Evolutionary conservation across 2,113 vertebrate species (phyloP), one percentile per base, ranked within the genome.

Genomic region (Vimba vimba): DNA sequence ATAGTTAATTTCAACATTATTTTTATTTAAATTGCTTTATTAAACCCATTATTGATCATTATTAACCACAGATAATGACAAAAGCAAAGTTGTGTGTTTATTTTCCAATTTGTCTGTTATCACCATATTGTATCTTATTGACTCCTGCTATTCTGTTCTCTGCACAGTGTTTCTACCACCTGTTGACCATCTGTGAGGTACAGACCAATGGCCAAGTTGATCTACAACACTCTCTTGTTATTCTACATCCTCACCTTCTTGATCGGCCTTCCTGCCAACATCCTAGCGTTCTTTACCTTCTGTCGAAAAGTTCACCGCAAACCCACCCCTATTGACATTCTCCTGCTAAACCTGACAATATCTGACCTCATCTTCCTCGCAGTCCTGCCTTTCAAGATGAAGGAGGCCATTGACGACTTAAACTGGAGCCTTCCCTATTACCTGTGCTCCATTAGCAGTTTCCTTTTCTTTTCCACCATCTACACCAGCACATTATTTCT

Each of bases 401-500:
- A 93, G 0, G 96, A 97, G 85, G 95, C 95, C 0, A 23, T 83
- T 0, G 91, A 91, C 1, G 1, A 73, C 74, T 94, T 94, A 92
- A 39, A 0, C 0, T 98, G 97, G 97, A 23, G 84, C 0, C 81
- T 97, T 23, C 93, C 94, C 0, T 55, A 82, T 52, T 3, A 87
- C 0, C 87, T 97, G 23, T 98, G 97, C 4, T 95, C 96, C 0
- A 21, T 97, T 25, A 94, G 91, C 0, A 93, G 92, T 0, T 97
- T 96, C 6, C 79, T 95, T 33, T 97, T 97, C 92, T 98, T 95
- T 89, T 95, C 95, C 91, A 96, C 95, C 92, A 96, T 98, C 92
- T 98, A 98, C 91, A 95, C 95, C 91, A 97, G 96, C 93, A 96
- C 96, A 0, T 91, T 96, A 68, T 94, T 97, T 52, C 92, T 98